Conservation (phyloP, 2,888 invertebrate genomes). For the Machimus rusticus region DNA sequence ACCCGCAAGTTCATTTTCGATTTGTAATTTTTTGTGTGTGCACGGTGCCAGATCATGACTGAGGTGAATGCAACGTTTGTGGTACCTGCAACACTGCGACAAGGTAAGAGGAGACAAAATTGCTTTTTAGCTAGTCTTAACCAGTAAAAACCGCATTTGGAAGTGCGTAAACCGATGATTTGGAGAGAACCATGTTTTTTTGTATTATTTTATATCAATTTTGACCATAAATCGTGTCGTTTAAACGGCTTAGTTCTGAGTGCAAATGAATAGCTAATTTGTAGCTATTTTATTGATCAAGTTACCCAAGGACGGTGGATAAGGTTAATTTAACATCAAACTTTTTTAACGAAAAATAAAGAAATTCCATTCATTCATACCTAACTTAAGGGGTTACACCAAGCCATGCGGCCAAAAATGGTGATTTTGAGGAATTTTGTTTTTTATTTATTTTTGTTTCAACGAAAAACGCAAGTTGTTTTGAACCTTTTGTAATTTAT, state of each 20-base stretch:
- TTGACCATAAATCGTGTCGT: background rate
- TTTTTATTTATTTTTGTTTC: too few relatives aligned
- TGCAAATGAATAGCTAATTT: background rate
- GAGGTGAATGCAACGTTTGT: background rate
- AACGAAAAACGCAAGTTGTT: too few relatives aligned
- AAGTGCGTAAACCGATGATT: background rate
- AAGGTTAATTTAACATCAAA: background rate
- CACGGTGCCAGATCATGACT: background rate
- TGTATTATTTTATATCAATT: background rate
- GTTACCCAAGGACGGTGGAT: background rate
- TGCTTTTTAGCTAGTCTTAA: background rate
- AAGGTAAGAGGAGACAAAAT: background rate
- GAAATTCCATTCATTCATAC: background rate
- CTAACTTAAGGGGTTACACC: background rate
- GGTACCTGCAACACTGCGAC: background rate
- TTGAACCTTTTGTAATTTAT: too few relatives aligned
- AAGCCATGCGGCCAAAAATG: too few relatives aligned
- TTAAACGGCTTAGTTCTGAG: background rate
- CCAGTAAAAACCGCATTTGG: background rate
- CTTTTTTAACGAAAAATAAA: background rate
- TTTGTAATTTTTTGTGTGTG: background rate
- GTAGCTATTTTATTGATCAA: background rate
- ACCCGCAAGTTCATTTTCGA: background rate
- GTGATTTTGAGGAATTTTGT: too few relatives aligned
- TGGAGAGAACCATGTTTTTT: background rate